Evolutionary conservation across 2,797 vertebrate genomes (phyloP), one percentile per base, ranked within the genome.

Genomic region (Falco columbarius): DNA sequence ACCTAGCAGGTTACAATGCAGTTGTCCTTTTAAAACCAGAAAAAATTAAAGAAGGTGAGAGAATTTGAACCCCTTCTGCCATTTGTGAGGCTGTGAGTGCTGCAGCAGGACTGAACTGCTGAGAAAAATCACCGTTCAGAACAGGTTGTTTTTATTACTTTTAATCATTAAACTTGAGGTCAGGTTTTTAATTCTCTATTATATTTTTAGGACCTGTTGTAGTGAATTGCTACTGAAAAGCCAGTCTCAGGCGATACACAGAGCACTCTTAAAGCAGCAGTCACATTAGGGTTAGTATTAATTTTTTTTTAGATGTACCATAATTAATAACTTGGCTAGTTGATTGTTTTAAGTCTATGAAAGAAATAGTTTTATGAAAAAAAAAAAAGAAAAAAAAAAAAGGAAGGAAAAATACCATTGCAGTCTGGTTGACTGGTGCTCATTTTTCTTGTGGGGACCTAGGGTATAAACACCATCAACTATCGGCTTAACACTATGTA

Each of bases 221-320:
- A 98, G 97, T 98, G 98, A 98, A 97, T 98, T 98, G 98, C 98
- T 98, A 98, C 98, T 98, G 98, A 98, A 95, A 98, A 98, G 97
- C 98, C 98, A 95, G 90, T 96, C 95, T 97, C 84, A 97, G 98
- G 98, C 92, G 67, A 97, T 97, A 94, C 91, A 96, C 97, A 97
- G 98, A 98, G 97, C 97, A 98, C 98, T 98, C 98, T 95, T 98
- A 98, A 98, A 98, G 97, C 98, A 98, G 97, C 98, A 98, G 97
- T 98, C 98, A 98, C 97, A 95, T 98, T 98, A 98, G 98, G 98
- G 97, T 98, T 98, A 98, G 98, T 97, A 97, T 98, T 97, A 95
- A 97, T 96, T 97, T 96, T 92, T 95, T 98, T 98, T 98, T 98
- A 98, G 98, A 94, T 98, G 98, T 98, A 98, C 96, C 93, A 98